phyloP scores from a whole-genome alignment of 2,888 invertebrate species.

The Sthenelais limicola region DNA sequence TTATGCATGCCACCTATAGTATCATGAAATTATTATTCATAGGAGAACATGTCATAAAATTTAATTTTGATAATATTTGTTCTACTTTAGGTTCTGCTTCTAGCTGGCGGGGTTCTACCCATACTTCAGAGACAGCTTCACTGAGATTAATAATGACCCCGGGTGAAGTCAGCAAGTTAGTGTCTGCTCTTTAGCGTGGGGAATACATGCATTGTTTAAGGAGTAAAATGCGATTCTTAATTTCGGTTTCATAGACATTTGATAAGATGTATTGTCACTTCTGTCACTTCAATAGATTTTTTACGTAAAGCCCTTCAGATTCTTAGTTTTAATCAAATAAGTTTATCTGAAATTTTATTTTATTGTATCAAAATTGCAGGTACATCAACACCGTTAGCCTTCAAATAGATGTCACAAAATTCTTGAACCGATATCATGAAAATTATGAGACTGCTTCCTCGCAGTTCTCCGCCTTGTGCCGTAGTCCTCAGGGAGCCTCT shows the following conservation, averaged over 20 bases:
- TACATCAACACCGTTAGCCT: conserved; percentile 84
- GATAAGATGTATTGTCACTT: not conserved
- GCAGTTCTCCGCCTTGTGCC: no score
- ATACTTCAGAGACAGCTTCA: not conserved
- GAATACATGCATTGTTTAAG: not conserved
- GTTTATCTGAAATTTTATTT: not conserved
- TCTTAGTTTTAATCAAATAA: not conserved
- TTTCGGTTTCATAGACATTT: not conserved
- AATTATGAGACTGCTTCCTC: conserved; percentile 44
- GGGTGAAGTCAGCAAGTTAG: conserved; percentile 67
- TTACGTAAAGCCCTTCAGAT: not conserved
- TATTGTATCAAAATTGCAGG: conserved; percentile 67
- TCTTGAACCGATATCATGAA: conserved; percentile 59
- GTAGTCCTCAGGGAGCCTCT: no score
- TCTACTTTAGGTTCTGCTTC: no score
- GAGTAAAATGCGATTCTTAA: not conserved
- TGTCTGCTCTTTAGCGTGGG: not conserved
- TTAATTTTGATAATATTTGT: no score
- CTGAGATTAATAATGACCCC: conserved; percentile 55
- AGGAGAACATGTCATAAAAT: no score
- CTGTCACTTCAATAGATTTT: not conserved
- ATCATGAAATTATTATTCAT: no score
- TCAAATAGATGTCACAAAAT: conserved; percentile 85
- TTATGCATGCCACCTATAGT: no score
- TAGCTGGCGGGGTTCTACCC: not conserved